A percentile compares a stretch with the other conserved stretches of the same genome.
Conservation (phyloP, 2,888 invertebrate species). For the Conchocele bisecta region DNA sequence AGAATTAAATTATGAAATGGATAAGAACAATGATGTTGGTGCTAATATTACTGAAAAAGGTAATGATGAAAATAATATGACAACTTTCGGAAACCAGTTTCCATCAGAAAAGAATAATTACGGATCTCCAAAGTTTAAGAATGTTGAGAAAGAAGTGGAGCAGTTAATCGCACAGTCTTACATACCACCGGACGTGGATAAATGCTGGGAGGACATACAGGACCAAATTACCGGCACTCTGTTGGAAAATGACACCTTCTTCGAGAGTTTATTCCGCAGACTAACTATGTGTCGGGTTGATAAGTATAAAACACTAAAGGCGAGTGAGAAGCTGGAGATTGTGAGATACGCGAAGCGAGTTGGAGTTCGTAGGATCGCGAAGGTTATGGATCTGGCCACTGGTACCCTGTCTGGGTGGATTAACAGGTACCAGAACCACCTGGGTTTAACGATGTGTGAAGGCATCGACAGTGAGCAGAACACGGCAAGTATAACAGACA, state of each 20-base stretch:
- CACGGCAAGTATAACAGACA: not conserved
- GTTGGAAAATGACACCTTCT: slow-evolving; percentile 40
- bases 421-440: slow-evolving; percentile 44
- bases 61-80: too few species aligned
- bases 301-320: slow-evolving; percentile 52
- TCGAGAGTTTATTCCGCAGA: slow-evolving; percentile 46
- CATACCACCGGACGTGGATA: slow-evolving; percentile 39
- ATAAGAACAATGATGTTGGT: too few species aligned
- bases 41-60: too few species aligned
- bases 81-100: not conserved
- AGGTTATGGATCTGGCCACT: slow-evolving; percentile 54
- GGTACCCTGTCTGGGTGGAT: slow-evolving; percentile 57
- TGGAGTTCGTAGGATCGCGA: slow-evolving; percentile 51
- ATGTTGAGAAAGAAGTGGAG: slow-evolving; percentile 33
- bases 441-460: slow-evolving; percentile 17
- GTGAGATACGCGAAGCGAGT: slow-evolving; percentile 47
- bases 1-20: too few species aligned
- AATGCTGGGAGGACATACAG: slow-evolving; percentile 46
- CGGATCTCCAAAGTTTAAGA: not conserved
- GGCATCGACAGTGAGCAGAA: not conserved
- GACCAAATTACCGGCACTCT: slow-evolving; percentile 30
- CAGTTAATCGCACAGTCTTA: slow-evolving; percentile 43
- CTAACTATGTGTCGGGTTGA: slow-evolving; percentile 36
- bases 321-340: slow-evolving; percentile 55
- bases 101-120: not conserved